Base-by-base conservation (phyloP, 2,888 invertebrate species). In the Strigamia maritima region DNA sequence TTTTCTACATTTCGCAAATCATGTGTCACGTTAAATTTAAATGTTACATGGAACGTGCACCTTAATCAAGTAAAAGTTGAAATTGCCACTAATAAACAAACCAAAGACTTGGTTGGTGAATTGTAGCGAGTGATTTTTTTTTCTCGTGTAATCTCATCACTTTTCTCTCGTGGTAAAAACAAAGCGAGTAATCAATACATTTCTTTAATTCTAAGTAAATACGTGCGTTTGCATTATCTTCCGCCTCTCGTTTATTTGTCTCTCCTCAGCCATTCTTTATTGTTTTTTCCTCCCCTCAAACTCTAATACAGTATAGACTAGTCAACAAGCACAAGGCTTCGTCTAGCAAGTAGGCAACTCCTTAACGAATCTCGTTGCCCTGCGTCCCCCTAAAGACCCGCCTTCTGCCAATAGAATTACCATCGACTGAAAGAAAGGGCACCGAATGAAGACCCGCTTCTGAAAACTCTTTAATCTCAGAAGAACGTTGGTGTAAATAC, bases 381-480 rank as follows among this genome's bases (percentile, higher is more conserved):
- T 60, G 24, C 60, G 19, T 60, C 22, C 60, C 60, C 60, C 60
- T 60, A 60, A 60, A 60, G 60, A 60, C 60, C 60, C 60, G 22
- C 60, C 60, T 60, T 60, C 60, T 60, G 60, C 60, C 60, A 60
- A 60, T 60, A 60, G 60, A 60, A 60, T 60, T 60, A 60, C 60
- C 60, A 60, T 60, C 60, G 60, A 60, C 60, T 60, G 60, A 24
- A 60, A 24, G 60, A n/a, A 60, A 12, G 60, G 60, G 60, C 22
- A 60, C 60, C 60, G 22, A 60, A 60, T 60, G 60, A 60, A 60
- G 19, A 60, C 60, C 60, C 60, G 16, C n/a, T 49, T 49, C 49
- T 19, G 44, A 24, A 60, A n/a, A 60, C 60, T 24, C 60, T 24
- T 60, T 60, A 60, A 60, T 60, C 60, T 60, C 60, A 19, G 60